Evolutionary conservation across 2,113 vertebrate species (phyloP).

Genomic region (Cnemophilus loriae): DNA sequence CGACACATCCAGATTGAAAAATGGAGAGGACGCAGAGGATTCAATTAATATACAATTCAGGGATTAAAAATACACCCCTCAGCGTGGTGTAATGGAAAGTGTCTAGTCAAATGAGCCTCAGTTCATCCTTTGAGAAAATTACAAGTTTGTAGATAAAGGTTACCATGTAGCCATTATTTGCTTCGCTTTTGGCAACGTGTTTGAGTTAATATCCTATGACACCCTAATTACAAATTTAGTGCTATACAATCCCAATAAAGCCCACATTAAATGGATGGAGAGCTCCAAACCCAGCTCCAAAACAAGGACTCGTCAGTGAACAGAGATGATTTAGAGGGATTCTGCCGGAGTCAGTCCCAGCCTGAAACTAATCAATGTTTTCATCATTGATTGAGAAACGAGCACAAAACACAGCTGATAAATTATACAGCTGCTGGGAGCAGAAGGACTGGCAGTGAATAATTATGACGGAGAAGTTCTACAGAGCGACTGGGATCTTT

Average conservation of each 20-base stretch:
- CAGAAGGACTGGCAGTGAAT: constrained; percentile 21
- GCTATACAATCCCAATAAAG: constrained; percentile 18
- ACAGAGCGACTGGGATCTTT: not conserved
- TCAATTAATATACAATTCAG: not conserved
- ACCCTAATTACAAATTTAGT: constrained; percentile 52
- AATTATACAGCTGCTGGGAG: constrained; percentile 47
- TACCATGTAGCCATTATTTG: constrained; percentile 17
- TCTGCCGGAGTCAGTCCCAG: not conserved
- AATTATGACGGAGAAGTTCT: not conserved
- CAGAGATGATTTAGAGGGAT: constrained; percentile 5
- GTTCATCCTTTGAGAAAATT: not conserved
- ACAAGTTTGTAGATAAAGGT: constrained; percentile 11
- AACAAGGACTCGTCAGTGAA: constrained; percentile 13
- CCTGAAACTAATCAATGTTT: constrained; percentile 62
- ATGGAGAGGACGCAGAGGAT: not conserved
- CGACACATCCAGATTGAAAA: not conserved
- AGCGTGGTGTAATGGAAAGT: not conserved
- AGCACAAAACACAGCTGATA: constrained; percentile 65
- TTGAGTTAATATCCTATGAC: constrained; percentile 36
- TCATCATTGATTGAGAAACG: constrained; percentile 48
- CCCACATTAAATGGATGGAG: constrained; percentile 9
- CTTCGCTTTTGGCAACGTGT: constrained; percentile 9
- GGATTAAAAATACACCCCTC: not conserved
- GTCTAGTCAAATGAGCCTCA: not conserved
- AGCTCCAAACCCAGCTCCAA: constrained; percentile 34